Percentiles rank a stretch among this genome's conserved stretches.
phyloP scores from a whole-genome alignment of 2,113 vertebrate genomes.

The Plectropomus leopardus region DNA sequence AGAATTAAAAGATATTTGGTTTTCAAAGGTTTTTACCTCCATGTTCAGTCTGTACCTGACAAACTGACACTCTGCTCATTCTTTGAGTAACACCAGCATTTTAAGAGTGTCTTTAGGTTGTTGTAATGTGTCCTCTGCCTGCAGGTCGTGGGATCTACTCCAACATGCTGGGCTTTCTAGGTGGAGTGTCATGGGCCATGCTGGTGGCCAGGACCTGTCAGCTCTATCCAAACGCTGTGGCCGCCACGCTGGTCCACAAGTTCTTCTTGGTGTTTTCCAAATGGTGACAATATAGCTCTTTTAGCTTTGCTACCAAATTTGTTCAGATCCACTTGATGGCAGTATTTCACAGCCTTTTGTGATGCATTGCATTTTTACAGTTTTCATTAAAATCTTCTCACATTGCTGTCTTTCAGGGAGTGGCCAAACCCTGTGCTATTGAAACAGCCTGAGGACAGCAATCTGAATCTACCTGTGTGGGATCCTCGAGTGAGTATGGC shows the following conservation, averaged over 20 bases:
- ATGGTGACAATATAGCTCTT: slow-evolving; percentile 86
- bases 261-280: slow-evolving; percentile 98
- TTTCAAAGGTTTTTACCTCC: background rate
- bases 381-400: background rate
- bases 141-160: slow-evolving; percentile 97
- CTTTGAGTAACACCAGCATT: background rate
- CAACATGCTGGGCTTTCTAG: slow-evolving; percentile 97
- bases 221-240: slow-evolving; percentile 95
- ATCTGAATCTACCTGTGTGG: slow-evolving; percentile 97
- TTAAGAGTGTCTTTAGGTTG: background rate
- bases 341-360: background rate
- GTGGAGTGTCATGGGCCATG: slow-evolving; percentile 99
- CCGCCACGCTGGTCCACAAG: slow-evolving; percentile 95
- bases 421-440: slow-evolving; percentile 97
- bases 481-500: slow-evolving; percentile 92
- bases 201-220: slow-evolving; percentile 97
- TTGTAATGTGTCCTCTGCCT: background rate
- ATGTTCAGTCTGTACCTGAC: background rate
- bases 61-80: background rate
- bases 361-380: no score
- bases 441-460: slow-evolving; percentile 95
- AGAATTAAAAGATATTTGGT: background rate
- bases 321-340: background rate
- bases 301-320: background rate
- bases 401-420: slow-evolving; percentile 84